These are phyloP conservation scores for Herpailurus yagouaroundi DNA, from an alignment of 2,113 vertebrate species.

Conservation along the genomic window DNA sequence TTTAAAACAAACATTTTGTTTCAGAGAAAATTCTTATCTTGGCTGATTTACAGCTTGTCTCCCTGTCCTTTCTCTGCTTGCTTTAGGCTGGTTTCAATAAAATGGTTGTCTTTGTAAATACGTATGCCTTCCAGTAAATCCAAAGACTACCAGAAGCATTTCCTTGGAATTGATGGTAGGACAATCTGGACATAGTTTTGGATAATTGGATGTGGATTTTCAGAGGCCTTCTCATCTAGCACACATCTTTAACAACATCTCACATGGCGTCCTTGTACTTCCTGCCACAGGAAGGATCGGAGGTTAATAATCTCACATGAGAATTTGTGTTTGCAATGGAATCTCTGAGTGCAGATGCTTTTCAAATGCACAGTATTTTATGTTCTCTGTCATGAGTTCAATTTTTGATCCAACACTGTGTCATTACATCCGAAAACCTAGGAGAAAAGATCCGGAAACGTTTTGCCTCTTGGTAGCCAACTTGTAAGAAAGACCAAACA, in stretches of 20 bases:
- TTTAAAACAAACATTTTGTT: slow-evolving; percentile 72
- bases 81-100: slow-evolving; percentile 52
- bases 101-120: slow-evolving; percentile 22
- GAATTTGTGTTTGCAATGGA: neutral
- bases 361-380: neutral
- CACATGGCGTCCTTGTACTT: neutral
- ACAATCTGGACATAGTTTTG: neutral
- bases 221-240: neutral
- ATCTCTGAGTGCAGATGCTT: neutral
- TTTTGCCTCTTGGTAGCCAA: neutral
- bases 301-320: neutral
- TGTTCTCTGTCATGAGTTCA: neutral
- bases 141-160: neutral
- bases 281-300: neutral
- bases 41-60: neutral
- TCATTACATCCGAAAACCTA: neutral
- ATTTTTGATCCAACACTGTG: neutral
- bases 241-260: neutral
- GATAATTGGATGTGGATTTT: neutral
- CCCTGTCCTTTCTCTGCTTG: neutral
- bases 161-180: neutral
- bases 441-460: neutral
- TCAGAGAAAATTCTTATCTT: slow-evolving; percentile 44
- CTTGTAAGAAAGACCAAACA: neutral
- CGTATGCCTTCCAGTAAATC: neutral